phyloP scores from a whole-genome alignment of 2,888 invertebrate species.

The Tetragnatha montana region DNA sequence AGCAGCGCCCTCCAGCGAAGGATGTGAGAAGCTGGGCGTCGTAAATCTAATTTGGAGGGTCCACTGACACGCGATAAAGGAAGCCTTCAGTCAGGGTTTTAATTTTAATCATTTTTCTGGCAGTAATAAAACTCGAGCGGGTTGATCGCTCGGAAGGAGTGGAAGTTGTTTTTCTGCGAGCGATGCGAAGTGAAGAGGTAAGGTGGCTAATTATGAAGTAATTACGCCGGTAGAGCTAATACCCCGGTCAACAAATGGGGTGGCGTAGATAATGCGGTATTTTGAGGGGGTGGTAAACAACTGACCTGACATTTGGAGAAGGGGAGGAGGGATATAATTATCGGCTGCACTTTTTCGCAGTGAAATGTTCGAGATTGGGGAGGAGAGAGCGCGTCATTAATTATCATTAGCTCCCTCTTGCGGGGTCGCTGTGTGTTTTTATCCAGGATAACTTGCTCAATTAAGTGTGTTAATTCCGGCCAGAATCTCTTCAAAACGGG shows the following conservation, averaged over 20 bases:
- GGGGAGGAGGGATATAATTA: conserved; percentile 31
- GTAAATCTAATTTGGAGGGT: conserved; percentile 56
- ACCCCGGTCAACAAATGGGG: conserved; percentile 36
- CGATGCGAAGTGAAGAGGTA: not conserved
- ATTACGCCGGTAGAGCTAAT: conserved; percentile 43
- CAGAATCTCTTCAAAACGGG: not conserved
- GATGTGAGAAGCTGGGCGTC: conserved; percentile 18
- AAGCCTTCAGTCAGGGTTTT: conserved; percentile 24
- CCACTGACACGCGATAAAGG: conserved; percentile 38
- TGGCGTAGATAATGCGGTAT: conserved; percentile 22
- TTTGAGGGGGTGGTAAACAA: conserved; percentile 42
- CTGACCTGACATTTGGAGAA: conserved; percentile 8
- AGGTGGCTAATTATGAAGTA: conserved; percentile 34
- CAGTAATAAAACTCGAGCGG: conserved; percentile 31
- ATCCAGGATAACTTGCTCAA: not conserved
- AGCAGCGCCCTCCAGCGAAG: conserved; percentile 35
- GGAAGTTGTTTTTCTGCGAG: conserved; percentile 9
- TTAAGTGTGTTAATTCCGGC: not conserved
- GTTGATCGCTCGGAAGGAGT: conserved; percentile 40
- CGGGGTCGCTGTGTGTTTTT: conserved; percentile 11
- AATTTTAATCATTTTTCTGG: conserved; percentile 54
- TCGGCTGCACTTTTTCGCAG: conserved; percentile 4
- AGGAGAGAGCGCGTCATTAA: conserved; percentile 21
- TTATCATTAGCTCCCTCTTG: conserved; percentile 26
- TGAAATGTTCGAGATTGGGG: not conserved